Evolutionary conservation across 1,140 invertebrate genomes (phyloP), one percentile per base, ranked within the genome.

Genomic region (Solen grandis): DNA sequence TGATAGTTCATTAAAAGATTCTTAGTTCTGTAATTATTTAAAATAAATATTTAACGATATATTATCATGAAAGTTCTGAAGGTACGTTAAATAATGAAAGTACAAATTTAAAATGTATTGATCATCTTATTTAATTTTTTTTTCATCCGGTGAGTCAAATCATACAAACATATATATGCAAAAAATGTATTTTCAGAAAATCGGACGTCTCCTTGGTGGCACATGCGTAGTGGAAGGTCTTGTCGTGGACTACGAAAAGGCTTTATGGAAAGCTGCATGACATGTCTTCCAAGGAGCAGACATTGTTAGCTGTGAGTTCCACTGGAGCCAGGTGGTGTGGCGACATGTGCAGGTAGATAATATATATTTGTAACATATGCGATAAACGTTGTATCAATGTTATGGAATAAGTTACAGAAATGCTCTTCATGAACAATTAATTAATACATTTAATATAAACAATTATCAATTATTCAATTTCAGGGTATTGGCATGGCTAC

Each of bases 381-480:
- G 10, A 50, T 50, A 10, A 50, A 50, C 10, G 10, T 50, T 50
- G n/a, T n/a, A 50, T 50, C n/a, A n/a, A 50, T 50, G 46, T 50
- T 50, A 50, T 50, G 10, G n/a, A 50, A 50, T 50, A 50, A 10
- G 10, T 13, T 50, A n/a, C n/a, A 50, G n/a, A 13, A 50, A 50
- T n/a, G 46, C 46, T 13, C n/a, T 50, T 13, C 46, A 50, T n/a
- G n/a, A 50, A 50, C 10, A 13, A 13, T 50, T 50, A 50, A 50
- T 10, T 50, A n/a, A 50, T 50, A 13, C n/a, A 10, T 13, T n/a
- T n/a, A 13, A 50, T n/a, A 50, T 13, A 50, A 50, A 50, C n/a
- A n/a, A n/a, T n/a, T n/a, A n/a, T n/a, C n/a, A n/a, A n/a, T n/a
- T 50, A 50, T 50, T 62, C 2, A 27, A 29, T 62, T 62, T 62